Conservation (phyloP, 2,797 vertebrate species). For the Merluccius polli region DNA sequence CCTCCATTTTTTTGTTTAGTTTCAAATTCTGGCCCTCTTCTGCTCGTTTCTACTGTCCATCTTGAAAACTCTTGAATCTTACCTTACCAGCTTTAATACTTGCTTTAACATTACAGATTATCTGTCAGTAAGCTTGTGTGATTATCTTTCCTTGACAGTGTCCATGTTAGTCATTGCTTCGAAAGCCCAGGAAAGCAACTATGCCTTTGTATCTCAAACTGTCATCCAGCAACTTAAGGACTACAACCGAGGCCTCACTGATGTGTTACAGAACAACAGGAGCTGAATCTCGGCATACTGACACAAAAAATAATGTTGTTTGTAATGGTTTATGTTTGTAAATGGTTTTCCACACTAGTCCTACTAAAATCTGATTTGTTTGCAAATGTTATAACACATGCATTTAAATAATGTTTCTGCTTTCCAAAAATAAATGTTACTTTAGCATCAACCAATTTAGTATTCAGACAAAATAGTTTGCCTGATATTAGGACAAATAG, state of each 20-base stretch:
- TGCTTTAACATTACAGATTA: not conserved
- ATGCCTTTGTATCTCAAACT: conserved; percentile 75
- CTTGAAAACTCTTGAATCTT: not conserved
- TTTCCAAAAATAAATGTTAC: not conserved
- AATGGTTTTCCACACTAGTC: not conserved
- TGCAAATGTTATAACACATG: no score
- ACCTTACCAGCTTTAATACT: not conserved
- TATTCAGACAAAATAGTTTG: not conserved
- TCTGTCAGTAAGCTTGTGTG: not conserved
- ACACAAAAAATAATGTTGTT: not conserved
- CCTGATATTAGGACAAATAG: not conserved
- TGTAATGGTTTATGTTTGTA: not conserved
- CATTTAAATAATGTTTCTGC: no score
- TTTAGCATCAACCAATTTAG: not conserved
- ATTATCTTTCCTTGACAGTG: not conserved
- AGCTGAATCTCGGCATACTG: conserved; percentile 57
- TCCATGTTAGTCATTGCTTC: conserved; percentile 84
- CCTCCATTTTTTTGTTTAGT: no score
- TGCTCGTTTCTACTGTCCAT: not conserved
- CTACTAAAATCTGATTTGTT: not conserved
- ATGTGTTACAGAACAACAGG: conserved; percentile 78
- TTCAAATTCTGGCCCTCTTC: no score
- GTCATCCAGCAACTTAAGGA: conserved; percentile 82
- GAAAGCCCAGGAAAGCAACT: conserved; percentile 92
- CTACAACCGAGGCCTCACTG: conserved; percentile 85